Evolutionary conservation across 2,888 invertebrate genomes (phyloP), one percentile per base, ranked within the genome.

Genomic region (Polymixis flavicincta): DNA sequence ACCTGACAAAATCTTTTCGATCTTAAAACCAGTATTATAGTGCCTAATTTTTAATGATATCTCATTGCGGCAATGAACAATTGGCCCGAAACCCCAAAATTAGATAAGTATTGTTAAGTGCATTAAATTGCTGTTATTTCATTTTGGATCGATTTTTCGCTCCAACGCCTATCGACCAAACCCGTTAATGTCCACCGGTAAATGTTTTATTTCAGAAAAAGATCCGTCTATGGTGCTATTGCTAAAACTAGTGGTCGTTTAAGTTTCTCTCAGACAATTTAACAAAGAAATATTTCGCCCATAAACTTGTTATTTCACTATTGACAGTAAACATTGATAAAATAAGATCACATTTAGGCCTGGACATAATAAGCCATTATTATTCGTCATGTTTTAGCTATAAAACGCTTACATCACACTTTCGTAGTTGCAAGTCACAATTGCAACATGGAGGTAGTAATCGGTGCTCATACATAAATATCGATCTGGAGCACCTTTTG

Each of bases 121-220:
- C 89, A 89, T 89, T 90, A 90, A 91, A 92, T 89, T 90, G 90
- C 88, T 59, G 86, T 89, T 90, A 89, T 91, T 92, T 91, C 89
- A 91, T 92, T 91, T 90, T 82, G 80, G 87, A 91, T 91, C 93
- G 89, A 94, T 94, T 94, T 93, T 90, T 88, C 93, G 95, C 90
- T 93, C 89, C 90, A 91, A 86, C 90, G 94, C 91, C 84, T 92
- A 84, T 90, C 90, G 90, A 91, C 86, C 85, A 84, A 82, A 77
- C 76, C 86, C 78, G 86, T 87, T 86, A 87, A 85, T 85, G 74
- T 83, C 72, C 82, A 92, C 87, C 92, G 90, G 90, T 90, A 90
- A 86, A 89, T 80, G 82, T 84, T 85, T 87, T 88, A 84, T 82
- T 83, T 64, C 74, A 72, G 64, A 88, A 76, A 88, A 89, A 86